Evolutionary conservation across 2,888 invertebrate genomes (phyloP), one percentile per base, ranked within the genome.

Genomic region (Agriopis aurantiaria): DNA sequence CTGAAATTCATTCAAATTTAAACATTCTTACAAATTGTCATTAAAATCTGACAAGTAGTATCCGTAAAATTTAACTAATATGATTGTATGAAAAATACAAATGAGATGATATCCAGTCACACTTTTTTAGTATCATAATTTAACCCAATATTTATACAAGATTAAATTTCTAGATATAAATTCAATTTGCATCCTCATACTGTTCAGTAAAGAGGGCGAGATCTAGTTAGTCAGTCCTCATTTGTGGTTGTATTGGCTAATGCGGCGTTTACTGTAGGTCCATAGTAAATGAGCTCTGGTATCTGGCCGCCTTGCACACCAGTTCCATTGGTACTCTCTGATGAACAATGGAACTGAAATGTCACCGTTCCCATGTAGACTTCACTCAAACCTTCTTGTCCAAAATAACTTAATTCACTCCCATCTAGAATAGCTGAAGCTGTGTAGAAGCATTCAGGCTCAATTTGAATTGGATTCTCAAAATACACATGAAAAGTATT

Each of bases 231-330:
- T 95, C 94, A 95, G 91, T 95, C 95, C 85, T 95, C 95, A 79
- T 88, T 94, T 75, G 88, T 81, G 68, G 85, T 95, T 57, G 93
- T 78, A 67, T 91, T 93, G 77, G 88, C 76, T 84, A 93, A 75
- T 76, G 88, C 75, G 49, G 88, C 84, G 71, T 86, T 91, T 68
- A 96, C 95, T 49, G 97, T 96, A 23, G 98, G 98, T 49, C 98
- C 98, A 85, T 99, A 99, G 89, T 99, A 99, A 83, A 99, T 98
- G 71, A 99, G 95, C 94, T 99, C 99, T 4, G 99, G 99, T 85
- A 99, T 99, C 91, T 99, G 99, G 53, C 99, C 99, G 58, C 99
- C 99, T 91, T 99, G 99, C 6, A 99, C 99, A 9, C 99, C 99
- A 0, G 99, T 99, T 59, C 99, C 99, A 84, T 99, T 99, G 66